Evolutionary conservation across 1,140 invertebrate species (phyloP).

Genomic region (Solen grandis): DNA sequence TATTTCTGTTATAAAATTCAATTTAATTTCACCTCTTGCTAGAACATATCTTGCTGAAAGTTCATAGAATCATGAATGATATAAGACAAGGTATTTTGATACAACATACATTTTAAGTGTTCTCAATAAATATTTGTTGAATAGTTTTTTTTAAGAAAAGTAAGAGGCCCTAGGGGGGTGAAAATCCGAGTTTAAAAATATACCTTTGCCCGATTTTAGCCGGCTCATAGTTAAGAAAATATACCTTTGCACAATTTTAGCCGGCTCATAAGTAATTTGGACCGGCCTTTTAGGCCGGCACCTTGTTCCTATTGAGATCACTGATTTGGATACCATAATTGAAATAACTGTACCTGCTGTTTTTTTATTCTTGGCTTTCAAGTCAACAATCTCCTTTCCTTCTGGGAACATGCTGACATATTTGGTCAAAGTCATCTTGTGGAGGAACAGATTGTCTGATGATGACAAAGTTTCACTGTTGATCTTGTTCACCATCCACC

Average conservation of each 20-base stretch:
- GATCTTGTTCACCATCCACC: constrained; percentile 24
- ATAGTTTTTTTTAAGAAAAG: too few species aligned
- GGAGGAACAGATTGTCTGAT: constrained; percentile 17
- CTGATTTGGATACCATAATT: too few species aligned
- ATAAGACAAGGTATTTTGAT: constrained; percentile 1
- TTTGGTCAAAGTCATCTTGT: constrained; percentile 31
- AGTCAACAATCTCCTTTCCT: constrained; percentile 20
- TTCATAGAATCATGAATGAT: neutral
- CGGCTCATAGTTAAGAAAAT: too few species aligned
- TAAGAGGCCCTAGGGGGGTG: too few species aligned
- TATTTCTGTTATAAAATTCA: constrained; percentile 9
- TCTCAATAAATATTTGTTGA: too few species aligned
- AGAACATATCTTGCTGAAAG: neutral
- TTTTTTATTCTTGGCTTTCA: constrained; percentile 25
- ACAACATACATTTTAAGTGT: too few species aligned
- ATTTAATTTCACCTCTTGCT: constrained; percentile 18
- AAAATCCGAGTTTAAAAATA: too few species aligned
- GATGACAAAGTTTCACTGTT: neutral
- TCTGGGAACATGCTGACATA: constrained; percentile 28
- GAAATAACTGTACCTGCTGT: constrained; percentile 6
- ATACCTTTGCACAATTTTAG: too few species aligned
- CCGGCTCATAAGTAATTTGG: too few species aligned
- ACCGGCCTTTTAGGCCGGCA: too few species aligned
- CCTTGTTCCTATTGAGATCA: too few species aligned
- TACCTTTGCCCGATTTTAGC: too few species aligned